Evolutionary conservation across 2,888 invertebrate species (phyloP), one percentile per base, ranked within the genome.

Genomic region (Macrophya alboannulata): DNA sequence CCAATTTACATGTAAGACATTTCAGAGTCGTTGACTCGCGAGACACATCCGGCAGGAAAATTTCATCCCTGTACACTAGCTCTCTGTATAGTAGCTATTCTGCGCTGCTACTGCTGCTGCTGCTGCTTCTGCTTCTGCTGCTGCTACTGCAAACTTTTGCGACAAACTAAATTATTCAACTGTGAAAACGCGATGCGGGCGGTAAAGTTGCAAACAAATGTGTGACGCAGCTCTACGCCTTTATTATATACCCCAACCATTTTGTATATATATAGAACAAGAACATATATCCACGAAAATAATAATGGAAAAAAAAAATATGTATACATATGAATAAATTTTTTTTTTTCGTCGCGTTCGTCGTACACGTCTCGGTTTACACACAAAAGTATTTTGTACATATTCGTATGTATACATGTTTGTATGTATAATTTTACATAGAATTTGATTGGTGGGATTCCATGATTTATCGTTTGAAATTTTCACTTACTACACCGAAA

Each of bases 161-260:
- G 59, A 21, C 40, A 62, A 62, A 62, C 62, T 81, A 62, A 81
- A 81, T 81, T 81, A 81, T 81, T 81, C 81, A 81, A 81, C 81
- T 81, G 81, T 81, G 43, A 81, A 59, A 59, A 81, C 62, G 77
- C 77, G 77, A 55, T 25, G 48, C 51, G 77, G 37, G 51, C 77
- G 48, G 51, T 77, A 48, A 37, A 51, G 76, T 77, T 77, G 51
- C 51, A 48, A 77, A 77, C 76, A 77, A 59, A 74, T 74, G 72
- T 74, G 45, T 74, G 72, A 74, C 72, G 72, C 72, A 74, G 72
- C 72, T 74, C 43, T 45, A 45, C 45, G n/a, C 45, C 43, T 21
- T 31, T 74, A 31, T 31, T 31, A 31, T 31, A 40, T 74, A n/a
- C 45, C 21, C n/a, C n/a, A 12, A 17, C 72, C 43, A 15, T 21